These are phyloP conservation scores for Trachelus iudaicus DNA, from an alignment of 2,888 invertebrate genomes.

Conservation along the genomic window DNA sequence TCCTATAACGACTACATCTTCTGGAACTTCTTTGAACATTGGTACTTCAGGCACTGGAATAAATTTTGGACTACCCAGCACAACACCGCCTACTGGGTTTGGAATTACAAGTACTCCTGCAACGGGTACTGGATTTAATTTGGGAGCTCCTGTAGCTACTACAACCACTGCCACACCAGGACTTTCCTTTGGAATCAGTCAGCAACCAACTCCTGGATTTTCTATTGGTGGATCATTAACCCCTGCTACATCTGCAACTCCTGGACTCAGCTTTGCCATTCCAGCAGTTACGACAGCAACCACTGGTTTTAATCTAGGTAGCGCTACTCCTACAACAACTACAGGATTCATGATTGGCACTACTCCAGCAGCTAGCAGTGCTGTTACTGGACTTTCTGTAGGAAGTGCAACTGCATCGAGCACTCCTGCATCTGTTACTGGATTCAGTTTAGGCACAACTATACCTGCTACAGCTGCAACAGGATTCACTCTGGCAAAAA, in stretches of 20 bases:
- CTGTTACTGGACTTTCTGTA: slow-evolving; percentile 22
- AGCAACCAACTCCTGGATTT: slow-evolving; percentile 10
- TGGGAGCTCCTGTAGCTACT: slow-evolving; percentile 36
- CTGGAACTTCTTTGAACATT: slow-evolving; percentile 22
- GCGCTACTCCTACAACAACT: slow-evolving; percentile 17
- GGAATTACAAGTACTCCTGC: slow-evolving; percentile 29
- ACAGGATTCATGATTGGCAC: slow-evolving; percentile 38
- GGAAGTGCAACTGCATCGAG: slow-evolving; percentile 8
- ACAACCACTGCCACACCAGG: slow-evolving; percentile 14
- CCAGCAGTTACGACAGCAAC: slow-evolving; percentile 32
- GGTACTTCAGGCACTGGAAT: slow-evolving; percentile 21
- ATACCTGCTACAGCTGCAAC: slow-evolving; percentile 40
- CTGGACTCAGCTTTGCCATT: slow-evolving; percentile 10
- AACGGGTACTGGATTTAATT: slow-evolving; percentile 37
- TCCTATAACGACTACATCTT: slow-evolving; percentile 22
- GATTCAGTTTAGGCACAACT: slow-evolving; percentile 31
- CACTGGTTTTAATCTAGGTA: slow-evolving; percentile 30
- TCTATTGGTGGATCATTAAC: slow-evolving; percentile 22
- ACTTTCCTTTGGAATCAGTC: too few relatives aligned
- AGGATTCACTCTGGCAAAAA: slow-evolving; percentile 38
- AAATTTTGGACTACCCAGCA: slow-evolving; percentile 21
- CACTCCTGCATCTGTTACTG: slow-evolving; percentile 20
- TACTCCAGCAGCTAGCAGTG: slow-evolving; percentile 26
- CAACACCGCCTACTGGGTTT: slow-evolving; percentile 29
- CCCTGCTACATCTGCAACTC: slow-evolving; percentile 18